Base-by-base conservation (phyloP, 2,113 vertebrate species). In the Hemichromis elongatus region DNA sequence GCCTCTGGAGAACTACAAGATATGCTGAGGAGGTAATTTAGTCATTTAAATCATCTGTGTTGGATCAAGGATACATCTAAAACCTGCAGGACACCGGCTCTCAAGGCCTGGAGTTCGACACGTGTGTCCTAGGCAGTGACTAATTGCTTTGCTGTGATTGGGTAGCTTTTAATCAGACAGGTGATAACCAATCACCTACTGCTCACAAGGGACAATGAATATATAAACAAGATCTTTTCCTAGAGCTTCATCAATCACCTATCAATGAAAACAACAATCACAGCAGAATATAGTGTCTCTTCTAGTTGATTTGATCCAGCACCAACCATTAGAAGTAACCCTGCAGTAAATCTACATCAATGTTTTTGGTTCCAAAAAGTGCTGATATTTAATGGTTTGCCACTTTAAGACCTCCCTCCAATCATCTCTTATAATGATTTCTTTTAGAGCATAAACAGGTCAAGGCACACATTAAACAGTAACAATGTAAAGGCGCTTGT, bases 391-490 rank as follows among this genome's bases (percentile, higher is more conserved):
- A 83, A 52, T 9, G 28, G 11, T 30, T 55, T 37, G 16, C 7
- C 28, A 24, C 54, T 79, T 85, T 45, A 82, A 55, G 28, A 80
- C 26, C 19, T n/a, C 24, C 26, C 16, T 75, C 16, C 7, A 75
- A 11, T 75, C 13, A 61, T 35, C 21, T 68, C 37, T 42, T 52
- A 26, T 85, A 80, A 30, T 53, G 12, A 68, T 33, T 53, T 45
- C 14, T 37, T 40, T 33, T 6, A 16, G 52, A 52, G 10, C 26
- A 66, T 57, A 10, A 78, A 79, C 77, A 66, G 53, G 2, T 75
- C 35, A 88, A 91, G 89, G 90, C 90, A 92, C 89, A 42, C 86
- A 16, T 5, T 82, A 47, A 80, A 68, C 14, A 70, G 30, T 40
- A 55, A 82, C 11, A 75, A 78, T 35, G 4, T 68, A n/a, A 81